Base-by-base conservation (phyloP, 2,888 invertebrate species). In the Pycnomerus fuliginosus region DNA sequence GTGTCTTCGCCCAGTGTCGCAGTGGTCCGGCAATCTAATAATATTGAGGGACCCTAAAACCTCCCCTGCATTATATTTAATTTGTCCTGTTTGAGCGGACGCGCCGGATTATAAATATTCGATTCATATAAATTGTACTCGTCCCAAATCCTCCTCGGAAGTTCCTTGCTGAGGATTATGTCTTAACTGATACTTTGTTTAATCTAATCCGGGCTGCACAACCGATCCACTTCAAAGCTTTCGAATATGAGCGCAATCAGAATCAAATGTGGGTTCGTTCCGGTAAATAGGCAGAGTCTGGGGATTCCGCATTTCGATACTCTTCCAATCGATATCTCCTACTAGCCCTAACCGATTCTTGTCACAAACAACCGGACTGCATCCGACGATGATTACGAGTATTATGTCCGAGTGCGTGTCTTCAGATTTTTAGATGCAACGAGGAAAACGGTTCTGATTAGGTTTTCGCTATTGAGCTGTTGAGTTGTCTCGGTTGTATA, bases 191-290 rank as follows among this genome's bases (percentile, higher is more conserved):
- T 65, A 65, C 62, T 66, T 65, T 65, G 65, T 65, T 65, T 65
- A 64, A 59, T 56, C 56, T 65, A 66, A 66, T 64, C 65, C 63
- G 50, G 58, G 55, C 29, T 17, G 42, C 43, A 42, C 39, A 41
- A 32, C 40, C 52, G 64, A 64, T 61, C 61, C 61, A 64, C 64
- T 64, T 64, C 61, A 66, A 64, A 67, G 66, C 61, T 57, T 59
- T 56, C 61, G 60, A 63, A 65, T 62, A 63, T 61, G 64, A 64
- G 60, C 61, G 59, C 68, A 69, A 69, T 69, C 69, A 66, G 65
- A 67, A 67, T 68, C 68, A 66, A 67, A 68, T 66, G 67, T 67
- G 64, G 66, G 63, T 59, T 64, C 65, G 60, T 65, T 67, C 59
- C 62, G 62, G 59, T 64, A 65, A 67, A 66, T 65, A 67, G 66